These are phyloP conservation scores for Diaperis boleti DNA, from an alignment of 2,888 invertebrate species.

Conservation along the genomic window DNA sequence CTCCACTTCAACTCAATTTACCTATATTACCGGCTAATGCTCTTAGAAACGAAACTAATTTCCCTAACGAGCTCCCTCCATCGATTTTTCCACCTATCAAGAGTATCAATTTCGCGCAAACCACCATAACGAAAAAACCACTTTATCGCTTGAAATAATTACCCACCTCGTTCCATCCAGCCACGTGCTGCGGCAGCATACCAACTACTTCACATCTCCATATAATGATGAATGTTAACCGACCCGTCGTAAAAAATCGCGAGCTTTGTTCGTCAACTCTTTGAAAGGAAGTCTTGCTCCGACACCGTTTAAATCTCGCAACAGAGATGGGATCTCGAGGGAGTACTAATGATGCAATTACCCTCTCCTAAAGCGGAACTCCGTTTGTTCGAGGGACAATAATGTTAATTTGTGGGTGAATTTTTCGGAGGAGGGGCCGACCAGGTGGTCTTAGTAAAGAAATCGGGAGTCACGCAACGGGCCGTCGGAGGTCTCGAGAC, in stretches of 20 bases:
- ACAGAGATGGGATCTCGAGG: constrained; percentile 4
- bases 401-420: not conserved
- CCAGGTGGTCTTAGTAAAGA: constrained; percentile 3
- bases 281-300: constrained; percentile 19
- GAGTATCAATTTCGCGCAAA: no score
- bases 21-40: not conserved
- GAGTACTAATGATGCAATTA: constrained; percentile 16
- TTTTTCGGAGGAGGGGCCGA: not conserved
- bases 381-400: not conserved
- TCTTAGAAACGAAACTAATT: not conserved
- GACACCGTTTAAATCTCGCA: constrained; percentile 2
- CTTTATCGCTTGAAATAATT: not conserved
- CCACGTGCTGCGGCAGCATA: constrained; percentile 6
- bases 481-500: constrained; percentile 8
- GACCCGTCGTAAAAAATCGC: not conserved
- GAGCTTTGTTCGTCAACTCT: constrained; percentile 7
- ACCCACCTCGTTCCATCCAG: no score
- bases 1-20: not conserved
- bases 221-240: constrained; percentile 24
- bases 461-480: constrained; percentile 13
- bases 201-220: constrained; percentile 8
- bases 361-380: not conserved
- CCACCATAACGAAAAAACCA: not conserved
- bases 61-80: not conserved
- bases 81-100: not conserved